A percentile compares a stretch with the other conserved stretches of the same genome.
phyloP scores from a whole-genome alignment of 2,888 invertebrate genomes.

The Polietes domitor region DNA sequence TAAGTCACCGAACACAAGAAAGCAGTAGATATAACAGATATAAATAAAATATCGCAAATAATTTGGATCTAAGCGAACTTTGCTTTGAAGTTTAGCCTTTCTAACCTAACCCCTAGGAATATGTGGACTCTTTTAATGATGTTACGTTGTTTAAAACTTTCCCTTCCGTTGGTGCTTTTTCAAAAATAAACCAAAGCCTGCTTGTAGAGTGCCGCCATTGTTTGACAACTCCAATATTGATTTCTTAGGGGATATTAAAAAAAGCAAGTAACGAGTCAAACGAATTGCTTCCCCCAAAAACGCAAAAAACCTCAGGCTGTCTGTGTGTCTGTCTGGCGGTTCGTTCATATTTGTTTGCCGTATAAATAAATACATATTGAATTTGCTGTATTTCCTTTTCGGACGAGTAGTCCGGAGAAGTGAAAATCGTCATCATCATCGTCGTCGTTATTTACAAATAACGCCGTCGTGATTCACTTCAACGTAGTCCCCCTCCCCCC shows the following conservation, averaged over 20 bases:
- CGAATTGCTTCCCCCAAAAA: background rate
- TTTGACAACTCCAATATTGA: conserved; percentile 10
- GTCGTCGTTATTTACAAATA: background rate
- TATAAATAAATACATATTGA: conserved; percentile 30
- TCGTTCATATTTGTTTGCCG: conserved; percentile 19
- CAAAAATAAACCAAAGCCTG: too few relatives aligned
- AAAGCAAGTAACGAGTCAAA: background rate
- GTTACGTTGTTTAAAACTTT: too few relatives aligned
- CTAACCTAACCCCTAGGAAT: too few relatives aligned
- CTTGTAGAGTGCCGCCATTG: background rate
- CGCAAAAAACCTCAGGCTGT: background rate
- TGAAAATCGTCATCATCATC: background rate
- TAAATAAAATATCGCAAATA: too few relatives aligned
- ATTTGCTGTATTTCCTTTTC: background rate
- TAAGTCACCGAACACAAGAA: too few relatives aligned
- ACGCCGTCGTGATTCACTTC: background rate
- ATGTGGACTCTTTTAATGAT: too few relatives aligned
- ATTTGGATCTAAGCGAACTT: too few relatives aligned
- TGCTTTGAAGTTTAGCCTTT: too few relatives aligned
- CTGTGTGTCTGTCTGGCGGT: background rate
- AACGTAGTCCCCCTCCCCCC: background rate
- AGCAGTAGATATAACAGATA: too few relatives aligned
- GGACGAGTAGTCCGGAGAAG: background rate
- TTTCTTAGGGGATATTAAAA: conserved; percentile 2
- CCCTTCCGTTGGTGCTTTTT: too few relatives aligned